Evolutionary conservation across 2,113 vertebrate species (phyloP).

Genomic region (Chlorodrepanis virens): DNA sequence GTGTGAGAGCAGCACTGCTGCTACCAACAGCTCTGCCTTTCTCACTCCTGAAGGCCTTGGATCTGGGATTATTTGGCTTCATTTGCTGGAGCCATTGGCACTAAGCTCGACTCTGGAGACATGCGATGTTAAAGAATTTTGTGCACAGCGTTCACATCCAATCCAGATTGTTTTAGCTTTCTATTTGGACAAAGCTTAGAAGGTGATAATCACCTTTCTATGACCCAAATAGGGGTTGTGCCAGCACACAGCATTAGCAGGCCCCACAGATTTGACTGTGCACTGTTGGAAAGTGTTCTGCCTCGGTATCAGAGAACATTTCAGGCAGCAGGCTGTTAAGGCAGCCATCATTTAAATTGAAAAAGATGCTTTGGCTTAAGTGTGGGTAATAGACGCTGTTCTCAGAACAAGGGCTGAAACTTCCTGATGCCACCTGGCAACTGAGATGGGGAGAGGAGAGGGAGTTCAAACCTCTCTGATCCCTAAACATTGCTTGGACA

Average conservation of each 20-base stretch:
- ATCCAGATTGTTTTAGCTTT: constrained; percentile 34
- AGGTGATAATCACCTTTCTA: constrained; percentile 52
- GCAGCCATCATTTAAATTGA: constrained; percentile 19
- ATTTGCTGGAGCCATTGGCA: neutral
- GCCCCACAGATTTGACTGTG: constrained; percentile 10
- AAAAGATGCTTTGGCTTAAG: neutral
- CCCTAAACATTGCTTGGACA: neutral
- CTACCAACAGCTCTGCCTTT: neutral
- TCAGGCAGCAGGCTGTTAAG: constrained; percentile 41
- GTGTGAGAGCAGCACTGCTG: neutral
- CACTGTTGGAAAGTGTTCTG: constrained; percentile 25
- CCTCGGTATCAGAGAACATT: constrained; percentile 11
- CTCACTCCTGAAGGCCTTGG: neutral
- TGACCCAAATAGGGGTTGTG: neutral
- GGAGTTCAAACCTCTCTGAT: neutral
- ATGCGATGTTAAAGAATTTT: neutral
- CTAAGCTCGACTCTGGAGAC: neutral
- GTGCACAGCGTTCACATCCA: neutral
- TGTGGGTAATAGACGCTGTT: neutral
- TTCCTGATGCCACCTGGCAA: neutral
- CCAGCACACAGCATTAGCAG: neutral
- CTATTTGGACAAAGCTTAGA: neutral
- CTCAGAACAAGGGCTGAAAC: neutral
- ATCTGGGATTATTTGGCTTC: neutral
- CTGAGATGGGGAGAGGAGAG: fast-evolving